Base-by-base conservation (phyloP, 2,888 invertebrate genomes). In the Lottia gigantea region DNA sequence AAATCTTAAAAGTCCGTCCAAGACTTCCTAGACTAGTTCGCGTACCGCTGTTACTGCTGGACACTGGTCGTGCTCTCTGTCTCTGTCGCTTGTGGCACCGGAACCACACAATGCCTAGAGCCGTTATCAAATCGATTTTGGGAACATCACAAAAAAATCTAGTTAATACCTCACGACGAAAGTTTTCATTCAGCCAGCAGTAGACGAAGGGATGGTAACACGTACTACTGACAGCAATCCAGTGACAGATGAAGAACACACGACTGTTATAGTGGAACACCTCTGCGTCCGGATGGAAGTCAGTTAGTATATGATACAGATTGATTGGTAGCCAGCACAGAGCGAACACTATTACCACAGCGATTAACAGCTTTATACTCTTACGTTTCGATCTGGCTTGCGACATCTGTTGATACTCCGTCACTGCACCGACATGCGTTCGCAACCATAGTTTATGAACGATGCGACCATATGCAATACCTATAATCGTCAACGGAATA, bases 181-280 rank as follows among this genome's bases (percentile, higher is more conserved):
- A 90, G 71, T 85, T 83, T 70, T 89, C 89, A 76, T 90, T 90
- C 23, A 90, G 80, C 88, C 90, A 90, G 74, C 89, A 90, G 76
- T 90, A 90, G 19, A 90, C 88, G 76, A 89, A 90, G 0, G 90
- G 90, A 73, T 90, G 90, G 79, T 88, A 89, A 76, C 89, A 89
- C 3, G 89, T 88, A 73, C 88, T 88, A 72, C 88, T 88, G 83
- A 90, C 89, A 26, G 90, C 90, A n/a, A 90, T 80, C 87, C 89
- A 88, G 75, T 90, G 90, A 71, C 89, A 89, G 55, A 87, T 76
- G 40, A 90, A 85, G 76, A 88, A 89, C 2, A 84, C 85, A 1
- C 83, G 85, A 1, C 88, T 86, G 73, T 87, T 86, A 76, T 88
- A 88, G 23, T 80, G 80, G 72, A 81, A 82, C n/a, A 81, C 74